Evolutionary conservation across 2,888 invertebrate genomes (phyloP), one percentile per base, ranked within the genome.

Genomic region (Papilio demoleus): DNA sequence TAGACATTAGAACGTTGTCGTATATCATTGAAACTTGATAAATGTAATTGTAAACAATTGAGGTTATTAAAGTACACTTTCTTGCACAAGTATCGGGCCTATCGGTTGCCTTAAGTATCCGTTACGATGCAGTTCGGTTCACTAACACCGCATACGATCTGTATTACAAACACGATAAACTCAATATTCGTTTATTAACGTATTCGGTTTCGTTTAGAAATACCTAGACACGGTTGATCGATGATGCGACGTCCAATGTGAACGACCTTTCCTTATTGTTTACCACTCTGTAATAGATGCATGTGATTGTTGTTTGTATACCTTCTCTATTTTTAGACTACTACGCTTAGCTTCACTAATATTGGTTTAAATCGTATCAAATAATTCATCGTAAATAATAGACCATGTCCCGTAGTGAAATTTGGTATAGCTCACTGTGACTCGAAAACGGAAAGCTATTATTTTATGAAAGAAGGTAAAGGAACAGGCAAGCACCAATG

Each of bases 271-370:
- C 73, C 77, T 74, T 75, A 82, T 81, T 87, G 82, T 84, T 82
- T 82, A 77, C 78, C 71, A 79, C 77, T 83, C 82, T 84, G 81
- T 83, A 82, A 84, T 84, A 79, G 76, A 76, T 80, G 76, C 79
- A 77, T 81, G 76, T 75, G 72, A 71, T 76, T 75, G 79, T 75
- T 77, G 74, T 76, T 74, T 45, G 78, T 76, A 19, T 73, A 73
- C 74, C 70, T 80, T 81, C 81, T 82, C 75, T 77, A 76, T 77
- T 80, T 84, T 81, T 84, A 86, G 86, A 87, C 88, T 90, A 88
- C 88, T 36, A 12, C 60, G 50, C 12, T 17, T 8, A 60, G 47
- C 4, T 60, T 59, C 47, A 50, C 65, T 36, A 40, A 40, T 2
- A 14, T 5, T 14, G 14, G 12, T 38, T 4, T 0, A 12, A 40